Evolutionary conservation across 2,888 invertebrate genomes (phyloP).

Genomic region (Timandra comae): DNA sequence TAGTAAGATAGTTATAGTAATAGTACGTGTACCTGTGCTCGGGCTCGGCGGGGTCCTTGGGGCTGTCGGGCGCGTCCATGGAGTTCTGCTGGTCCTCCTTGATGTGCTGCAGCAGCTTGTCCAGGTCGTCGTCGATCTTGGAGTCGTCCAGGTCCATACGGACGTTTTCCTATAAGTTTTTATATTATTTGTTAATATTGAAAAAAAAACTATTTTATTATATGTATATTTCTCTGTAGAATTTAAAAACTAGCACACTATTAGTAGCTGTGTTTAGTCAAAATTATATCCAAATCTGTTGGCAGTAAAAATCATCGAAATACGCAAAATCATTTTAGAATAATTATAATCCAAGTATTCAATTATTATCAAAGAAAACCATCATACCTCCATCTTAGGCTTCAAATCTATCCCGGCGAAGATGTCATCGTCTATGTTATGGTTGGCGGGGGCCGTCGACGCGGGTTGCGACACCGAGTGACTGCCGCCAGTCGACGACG

Average conservation of each 20-base stretch:
- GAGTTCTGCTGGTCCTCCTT: constrained; percentile 96
- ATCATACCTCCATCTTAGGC: constrained; percentile 81
- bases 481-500: constrained; percentile 41
- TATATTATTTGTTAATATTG: too few species aligned
- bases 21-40: constrained; percentile 72
- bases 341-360: too few species aligned
- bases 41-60: constrained; percentile 86
- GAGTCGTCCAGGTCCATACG: constrained; percentile 90
- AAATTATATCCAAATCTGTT: too few species aligned
- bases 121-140: constrained; percentile 94
- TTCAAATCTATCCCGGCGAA: constrained; percentile 84
- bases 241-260: too few species aligned
- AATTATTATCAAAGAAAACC: too few species aligned
- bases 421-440: constrained; percentile 81
- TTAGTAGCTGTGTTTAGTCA: too few species aligned
- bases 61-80: constrained; percentile 92
- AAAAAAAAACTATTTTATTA: too few species aligned
- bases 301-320: too few species aligned
- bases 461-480: constrained; percentile 55
- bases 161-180: constrained; percentile 79
- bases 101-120: constrained; percentile 93
- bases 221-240: too few species aligned
- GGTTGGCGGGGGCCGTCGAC: constrained; percentile 47
- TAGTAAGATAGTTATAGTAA: background rate
- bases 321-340: too few species aligned